Conservation (phyloP, 2,888 invertebrate genomes). For the Glaucopsyche alexis region DNA sequence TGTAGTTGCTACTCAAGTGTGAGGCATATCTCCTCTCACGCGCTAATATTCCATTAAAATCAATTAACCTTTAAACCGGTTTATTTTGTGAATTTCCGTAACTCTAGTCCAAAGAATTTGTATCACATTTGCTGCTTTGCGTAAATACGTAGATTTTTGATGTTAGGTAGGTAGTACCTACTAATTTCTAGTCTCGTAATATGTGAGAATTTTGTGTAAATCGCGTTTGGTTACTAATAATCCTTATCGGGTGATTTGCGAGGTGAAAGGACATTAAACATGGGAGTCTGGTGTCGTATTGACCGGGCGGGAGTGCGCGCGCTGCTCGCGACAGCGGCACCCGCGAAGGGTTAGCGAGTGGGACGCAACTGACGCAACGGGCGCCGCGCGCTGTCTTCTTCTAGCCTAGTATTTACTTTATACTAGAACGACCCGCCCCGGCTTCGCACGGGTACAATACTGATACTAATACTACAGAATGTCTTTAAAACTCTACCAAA, state of each 20-base stretch:
- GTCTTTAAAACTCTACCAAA: too few relatives aligned
- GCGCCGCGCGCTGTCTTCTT: background rate
- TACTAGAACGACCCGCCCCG: too few relatives aligned
- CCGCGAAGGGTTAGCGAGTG: constrained; percentile 46
- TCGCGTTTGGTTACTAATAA: constrained; percentile 60
- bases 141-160: background rate
- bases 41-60: constrained; percentile 25
- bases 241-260: constrained; percentile 69
- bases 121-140: background rate
- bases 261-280: constrained; percentile 75
- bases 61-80: constrained; percentile 28
- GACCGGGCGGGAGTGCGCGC: constrained; percentile 74
- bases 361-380: constrained; percentile 39
- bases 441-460: too few relatives aligned
- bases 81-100: constrained; percentile 17
- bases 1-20: background rate
- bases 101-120: constrained; percentile 15
- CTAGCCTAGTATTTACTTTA: background rate
- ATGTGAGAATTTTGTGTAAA: constrained; percentile 35
- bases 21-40: constrained; percentile 2
- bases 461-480: too few relatives aligned
- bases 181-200: background rate
- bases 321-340: constrained; percentile 42
- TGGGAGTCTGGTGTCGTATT: constrained; percentile 75
- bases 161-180: background rate